Evolutionary conservation across 2,113 vertebrate genomes (phyloP).

Genomic region (Amphiprion ocellaris): DNA sequence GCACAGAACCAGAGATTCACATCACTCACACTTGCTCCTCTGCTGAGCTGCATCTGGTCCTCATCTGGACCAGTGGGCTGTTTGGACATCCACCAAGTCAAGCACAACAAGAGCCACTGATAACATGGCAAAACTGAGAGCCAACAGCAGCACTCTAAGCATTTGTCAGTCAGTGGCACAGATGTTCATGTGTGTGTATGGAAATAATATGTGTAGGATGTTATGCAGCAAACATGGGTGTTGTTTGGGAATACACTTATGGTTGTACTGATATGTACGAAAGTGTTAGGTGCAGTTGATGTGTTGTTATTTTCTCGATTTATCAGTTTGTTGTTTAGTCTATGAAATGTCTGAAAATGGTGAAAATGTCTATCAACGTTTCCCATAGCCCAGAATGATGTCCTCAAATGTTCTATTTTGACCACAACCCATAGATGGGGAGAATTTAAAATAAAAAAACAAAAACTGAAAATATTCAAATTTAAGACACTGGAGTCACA

Average conservation of each 20-base stretch:
- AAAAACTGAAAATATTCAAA: too few species aligned
- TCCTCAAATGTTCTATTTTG: too few species aligned
- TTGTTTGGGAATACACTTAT: background rate
- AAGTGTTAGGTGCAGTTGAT: too few species aligned
- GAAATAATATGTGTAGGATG: conserved; percentile 25
- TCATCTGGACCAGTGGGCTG: conserved; percentile 74
- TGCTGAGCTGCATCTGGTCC: conserved; percentile 68
- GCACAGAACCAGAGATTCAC: conserved; percentile 8
- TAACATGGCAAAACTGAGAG: conserved; percentile 57
- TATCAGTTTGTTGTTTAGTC: too few species aligned
- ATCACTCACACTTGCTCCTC: conserved; percentile 55
- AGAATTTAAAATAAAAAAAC: too few species aligned
- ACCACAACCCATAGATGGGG: too few species aligned
- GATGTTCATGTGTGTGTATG: conserved; percentile 5
- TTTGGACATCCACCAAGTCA: conserved; percentile 66
- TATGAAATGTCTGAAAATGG: too few species aligned
- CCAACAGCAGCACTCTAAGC: conserved; percentile 51
- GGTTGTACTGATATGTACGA: background rate
- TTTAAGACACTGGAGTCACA: too few species aligned
- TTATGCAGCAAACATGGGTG: background rate
- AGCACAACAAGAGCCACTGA: conserved; percentile 63
- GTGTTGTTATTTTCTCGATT: too few species aligned
- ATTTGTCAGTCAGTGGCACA: conserved; percentile 28
- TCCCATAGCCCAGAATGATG: too few species aligned
- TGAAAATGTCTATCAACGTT: too few species aligned